Evolutionary conservation across 2,113 vertebrate species (phyloP).

Genomic region (Okapia johnstoni): DNA sequence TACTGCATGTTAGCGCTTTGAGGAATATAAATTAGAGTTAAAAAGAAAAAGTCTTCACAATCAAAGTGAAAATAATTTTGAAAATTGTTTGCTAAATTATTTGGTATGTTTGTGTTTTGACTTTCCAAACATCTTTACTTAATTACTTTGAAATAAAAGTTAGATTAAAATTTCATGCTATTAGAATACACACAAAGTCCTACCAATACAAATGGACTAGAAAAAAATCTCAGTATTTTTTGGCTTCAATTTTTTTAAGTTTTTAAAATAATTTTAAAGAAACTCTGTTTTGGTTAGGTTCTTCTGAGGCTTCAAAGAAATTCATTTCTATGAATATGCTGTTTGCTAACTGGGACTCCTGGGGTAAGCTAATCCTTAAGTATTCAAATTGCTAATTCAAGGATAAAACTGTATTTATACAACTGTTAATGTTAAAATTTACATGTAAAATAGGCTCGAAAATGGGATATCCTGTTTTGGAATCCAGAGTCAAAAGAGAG

Average conservation of each 20-base stretch:
- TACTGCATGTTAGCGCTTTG: background rate
- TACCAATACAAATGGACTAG: background rate
- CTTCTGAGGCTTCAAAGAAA: background rate
- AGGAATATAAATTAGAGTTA: background rate
- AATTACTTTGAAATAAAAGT: background rate
- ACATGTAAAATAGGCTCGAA: conserved; percentile 20
- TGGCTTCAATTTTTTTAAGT: background rate
- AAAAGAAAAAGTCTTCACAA: background rate
- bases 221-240: background rate
- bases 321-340: background rate
- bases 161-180: background rate
- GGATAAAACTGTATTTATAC: background rate
- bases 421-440: conserved; percentile 22
- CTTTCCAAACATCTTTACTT: background rate
- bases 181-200: background rate
- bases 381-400: conserved; percentile 24
- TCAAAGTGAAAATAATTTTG: background rate
- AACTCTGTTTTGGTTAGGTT: background rate
- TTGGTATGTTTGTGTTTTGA: background rate
- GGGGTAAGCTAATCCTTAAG: background rate
- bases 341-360: background rate
- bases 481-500: background rate
- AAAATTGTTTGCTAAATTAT: background rate
- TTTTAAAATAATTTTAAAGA: conserved; percentile 30
- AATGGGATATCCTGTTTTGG: background rate